phyloP scores from a whole-genome alignment of 2,113 vertebrate species.

The Microtus pennsylvanicus region DNA sequence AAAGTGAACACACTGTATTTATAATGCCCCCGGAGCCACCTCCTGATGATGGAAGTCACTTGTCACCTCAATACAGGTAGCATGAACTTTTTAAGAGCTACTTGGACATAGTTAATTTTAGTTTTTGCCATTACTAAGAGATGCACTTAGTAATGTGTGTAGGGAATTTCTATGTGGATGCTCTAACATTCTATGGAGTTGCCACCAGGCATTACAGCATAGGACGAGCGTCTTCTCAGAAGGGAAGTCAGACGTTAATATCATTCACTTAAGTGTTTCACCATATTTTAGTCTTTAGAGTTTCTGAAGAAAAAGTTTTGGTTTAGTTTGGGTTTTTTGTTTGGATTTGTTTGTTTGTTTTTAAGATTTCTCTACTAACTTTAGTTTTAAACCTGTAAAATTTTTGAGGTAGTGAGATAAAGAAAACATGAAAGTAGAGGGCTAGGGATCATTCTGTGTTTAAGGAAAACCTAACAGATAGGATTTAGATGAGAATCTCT shows the following conservation, averaged over 20 bases:
- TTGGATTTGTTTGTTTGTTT: background rate
- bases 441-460: conserved; percentile 40
- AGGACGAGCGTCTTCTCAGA: background rate
- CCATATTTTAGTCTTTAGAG: conserved; percentile 53
- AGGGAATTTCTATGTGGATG: conserved; percentile 12
- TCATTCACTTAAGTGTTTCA: conserved; percentile 23
- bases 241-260: conserved; percentile 5
- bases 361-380: background rate
- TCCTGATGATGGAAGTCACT: conserved; percentile 87
- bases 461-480: conserved; percentile 14
- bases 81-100: background rate
- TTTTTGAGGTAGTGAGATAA: background rate
- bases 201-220: conserved; percentile 12
- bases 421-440: conserved; percentile 18
- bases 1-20: conserved; percentile 97
- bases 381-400: conserved; percentile 37
- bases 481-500: conserved; percentile 39
- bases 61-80: conserved; percentile 91
- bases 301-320: background rate
- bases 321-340: background rate
- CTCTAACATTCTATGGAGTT: background rate
- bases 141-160: conserved; percentile 6
- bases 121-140: conserved; percentile 23
- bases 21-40: conserved; percentile 95
- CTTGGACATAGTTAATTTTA: background rate